Conservation (phyloP, 2,797 vertebrate genomes). For the Paedocypris micromegethes region DNA sequence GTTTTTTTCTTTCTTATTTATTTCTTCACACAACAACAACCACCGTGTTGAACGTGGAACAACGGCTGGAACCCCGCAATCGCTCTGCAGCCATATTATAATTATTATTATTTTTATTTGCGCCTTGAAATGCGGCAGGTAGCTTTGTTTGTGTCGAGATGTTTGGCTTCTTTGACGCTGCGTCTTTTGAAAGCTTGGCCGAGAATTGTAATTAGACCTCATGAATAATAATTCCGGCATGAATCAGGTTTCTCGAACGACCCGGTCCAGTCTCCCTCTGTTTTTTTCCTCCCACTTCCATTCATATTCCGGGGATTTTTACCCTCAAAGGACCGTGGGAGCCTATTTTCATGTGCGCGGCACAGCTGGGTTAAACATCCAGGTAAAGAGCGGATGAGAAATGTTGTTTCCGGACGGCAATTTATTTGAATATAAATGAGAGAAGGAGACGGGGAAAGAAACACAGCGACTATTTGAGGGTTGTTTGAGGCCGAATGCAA, state of each 20-base stretch:
- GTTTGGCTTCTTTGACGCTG: no score
- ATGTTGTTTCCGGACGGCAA: no score
- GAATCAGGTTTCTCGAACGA: slow-evolving; percentile 24
- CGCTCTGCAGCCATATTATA: no score
- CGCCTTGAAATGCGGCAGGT: no score
- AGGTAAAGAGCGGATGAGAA: slow-evolving; percentile 51
- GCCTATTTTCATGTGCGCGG: slow-evolving; percentile 60
- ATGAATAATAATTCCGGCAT: slow-evolving; percentile 35
- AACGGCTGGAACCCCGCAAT: no score
- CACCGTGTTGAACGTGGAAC: no score
- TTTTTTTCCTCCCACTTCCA: slow-evolving; percentile 50
- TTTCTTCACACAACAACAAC: no score
- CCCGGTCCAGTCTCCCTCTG: slow-evolving; percentile 25
- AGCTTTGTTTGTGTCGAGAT: no score
- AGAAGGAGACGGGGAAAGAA: slow-evolving; percentile 48
- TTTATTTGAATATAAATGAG: slow-evolving; percentile 58
- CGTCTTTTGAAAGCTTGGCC: slow-evolving; percentile 1
- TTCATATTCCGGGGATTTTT: slow-evolving; percentile 64
- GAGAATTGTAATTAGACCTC: slow-evolving; percentile 29
- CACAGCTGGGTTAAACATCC: slow-evolving; percentile 60
- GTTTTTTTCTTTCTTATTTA: no score
- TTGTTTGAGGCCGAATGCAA: slow-evolving; percentile 61
- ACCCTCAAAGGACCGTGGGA: slow-evolving; percentile 59
- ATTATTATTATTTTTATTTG: no score
- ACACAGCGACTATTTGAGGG: neutral